These are phyloP conservation scores for Micrasema minimum DNA, from an alignment of 1,140 invertebrate genomes.

Conservation along the genomic window DNA sequence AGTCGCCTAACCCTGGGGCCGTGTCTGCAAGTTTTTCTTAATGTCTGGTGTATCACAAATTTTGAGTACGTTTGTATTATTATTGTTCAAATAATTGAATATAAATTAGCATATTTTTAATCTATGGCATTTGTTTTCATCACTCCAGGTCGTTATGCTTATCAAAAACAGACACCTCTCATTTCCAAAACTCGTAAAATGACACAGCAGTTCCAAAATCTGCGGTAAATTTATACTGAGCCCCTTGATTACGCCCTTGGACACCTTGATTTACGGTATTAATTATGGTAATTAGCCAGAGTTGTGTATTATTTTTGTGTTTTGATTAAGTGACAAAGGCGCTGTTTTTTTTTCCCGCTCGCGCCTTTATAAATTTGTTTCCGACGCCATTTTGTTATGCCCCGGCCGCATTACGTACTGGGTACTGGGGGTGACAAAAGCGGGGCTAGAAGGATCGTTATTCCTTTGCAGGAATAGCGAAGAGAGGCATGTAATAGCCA, in stretches of 20 bases:
- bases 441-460: conserved; percentile 15
- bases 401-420: not conserved
- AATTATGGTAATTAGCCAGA: conserved; percentile 1
- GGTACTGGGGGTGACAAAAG: conserved; percentile 3
- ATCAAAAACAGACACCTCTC: too few relatives aligned
- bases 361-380: conserved; percentile 2
- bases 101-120: too few relatives aligned
- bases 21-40: too few relatives aligned
- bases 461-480: conserved; percentile 13
- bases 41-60: too few relatives aligned
- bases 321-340: not conserved
- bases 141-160: too few relatives aligned
- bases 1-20: too few relatives aligned
- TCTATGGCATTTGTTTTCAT: too few relatives aligned
- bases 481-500: conserved; percentile 23
- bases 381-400: conserved; percentile 4
- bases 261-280: not conserved
- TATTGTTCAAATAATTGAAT: too few relatives aligned
- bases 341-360: not conserved
- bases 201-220: too few relatives aligned
- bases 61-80: too few relatives aligned
- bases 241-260: not conserved
- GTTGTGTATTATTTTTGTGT: not conserved
- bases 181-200: too few relatives aligned
- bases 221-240: too few relatives aligned